phyloP scores from a whole-genome alignment of 2,113 vertebrate species.

The Pongo abelii region DNA sequence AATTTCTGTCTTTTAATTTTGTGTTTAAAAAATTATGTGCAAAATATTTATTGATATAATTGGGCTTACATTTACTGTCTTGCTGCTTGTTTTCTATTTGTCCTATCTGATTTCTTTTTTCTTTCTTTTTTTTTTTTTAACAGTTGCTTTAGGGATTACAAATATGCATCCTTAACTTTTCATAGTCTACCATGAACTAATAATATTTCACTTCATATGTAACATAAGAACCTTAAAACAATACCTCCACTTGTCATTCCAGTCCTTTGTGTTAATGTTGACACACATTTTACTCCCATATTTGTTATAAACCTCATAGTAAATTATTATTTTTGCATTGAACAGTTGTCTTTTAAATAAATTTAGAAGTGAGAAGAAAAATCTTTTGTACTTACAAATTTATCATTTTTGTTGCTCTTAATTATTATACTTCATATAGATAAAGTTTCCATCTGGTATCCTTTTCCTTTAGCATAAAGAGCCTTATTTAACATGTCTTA shows the following conservation, averaged over 20 bases:
- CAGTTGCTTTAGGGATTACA: background rate
- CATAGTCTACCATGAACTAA: background rate
- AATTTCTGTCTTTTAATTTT: background rate
- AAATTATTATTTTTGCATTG: background rate
- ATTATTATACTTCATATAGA: background rate
- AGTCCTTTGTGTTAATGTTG: background rate
- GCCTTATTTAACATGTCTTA: background rate
- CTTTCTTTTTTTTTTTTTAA: background rate
- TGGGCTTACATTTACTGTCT: background rate
- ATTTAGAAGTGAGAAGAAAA: conserved; percentile 5
- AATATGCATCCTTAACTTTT: background rate
- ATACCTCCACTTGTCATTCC: background rate
- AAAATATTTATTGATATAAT: background rate
- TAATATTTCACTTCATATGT: background rate
- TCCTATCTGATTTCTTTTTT: background rate
- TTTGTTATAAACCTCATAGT: background rate
- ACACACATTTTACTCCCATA: background rate
- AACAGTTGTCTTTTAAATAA: background rate
- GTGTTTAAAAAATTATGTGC: background rate
- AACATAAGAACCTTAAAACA: background rate
- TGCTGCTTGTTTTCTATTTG: background rate
- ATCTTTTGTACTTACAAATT: background rate
- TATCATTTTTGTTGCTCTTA: conserved; percentile 1
- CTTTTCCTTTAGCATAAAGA: background rate
- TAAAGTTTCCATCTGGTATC: background rate